Evolutionary conservation across 1,140 invertebrate species (phyloP).

Genomic region (Nasonia giraulti): DNA sequence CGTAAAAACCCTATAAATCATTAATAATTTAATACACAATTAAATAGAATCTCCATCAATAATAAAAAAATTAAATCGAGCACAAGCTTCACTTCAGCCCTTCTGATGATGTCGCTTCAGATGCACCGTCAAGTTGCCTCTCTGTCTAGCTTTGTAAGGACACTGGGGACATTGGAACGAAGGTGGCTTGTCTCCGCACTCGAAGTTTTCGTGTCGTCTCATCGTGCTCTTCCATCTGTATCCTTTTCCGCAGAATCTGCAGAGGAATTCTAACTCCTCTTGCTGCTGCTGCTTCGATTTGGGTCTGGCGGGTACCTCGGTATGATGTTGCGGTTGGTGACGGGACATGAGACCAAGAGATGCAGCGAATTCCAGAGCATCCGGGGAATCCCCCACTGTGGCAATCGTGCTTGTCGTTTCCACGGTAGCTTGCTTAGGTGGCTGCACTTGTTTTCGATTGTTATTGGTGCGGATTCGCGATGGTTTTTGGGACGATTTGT

Average conservation of each 20-base stretch:
- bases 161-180: slow-evolving; percentile 88
- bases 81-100: not conserved
- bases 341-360: slow-evolving; percentile 68
- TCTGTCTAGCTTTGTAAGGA: slow-evolving; percentile 85
- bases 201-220: slow-evolving; percentile 86
- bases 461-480: slow-evolving; percentile 53
- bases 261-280: slow-evolving; percentile 76
- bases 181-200: slow-evolving; percentile 88
- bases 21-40: not conserved
- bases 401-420: not conserved
- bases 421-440: slow-evolving; percentile 10
- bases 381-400: slow-evolving; percentile 55
- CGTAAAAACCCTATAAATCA: not conserved
- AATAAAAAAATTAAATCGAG: not conserved
- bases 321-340: slow-evolving; percentile 56
- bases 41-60: not conserved
- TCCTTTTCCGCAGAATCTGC: slow-evolving; percentile 83
- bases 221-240: slow-evolving; percentile 77
- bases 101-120: slow-evolving; percentile 83
- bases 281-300: slow-evolving; percentile 75
- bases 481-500: slow-evolving; percentile 45
- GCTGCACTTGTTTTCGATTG: slow-evolving; percentile 54
- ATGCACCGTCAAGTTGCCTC: slow-evolving; percentile 86
- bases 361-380: slow-evolving; percentile 69
- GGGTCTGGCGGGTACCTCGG: not conserved